A percentile compares a stretch with the other conserved stretches of the same genome.
Evolutionary conservation across 2,888 invertebrate genomes (phyloP).

Genomic region (Mechanitis messenoides): DNA sequence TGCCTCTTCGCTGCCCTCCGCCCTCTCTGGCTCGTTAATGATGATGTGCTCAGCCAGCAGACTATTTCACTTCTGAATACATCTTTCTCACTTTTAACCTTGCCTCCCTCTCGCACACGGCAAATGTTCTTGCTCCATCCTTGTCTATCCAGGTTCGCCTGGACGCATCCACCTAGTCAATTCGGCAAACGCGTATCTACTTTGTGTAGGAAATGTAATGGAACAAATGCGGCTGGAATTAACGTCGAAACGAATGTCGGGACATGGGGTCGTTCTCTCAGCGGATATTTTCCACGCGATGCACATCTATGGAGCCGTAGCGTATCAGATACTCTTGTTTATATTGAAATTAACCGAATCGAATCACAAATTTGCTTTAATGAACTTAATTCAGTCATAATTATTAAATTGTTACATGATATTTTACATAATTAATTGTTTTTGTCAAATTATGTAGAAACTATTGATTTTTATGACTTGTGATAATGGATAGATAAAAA

Average conservation of each 20-base stretch:
- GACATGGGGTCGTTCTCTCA: conserved; percentile 68
- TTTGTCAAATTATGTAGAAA: no score
- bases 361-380: conserved; percentile 8
- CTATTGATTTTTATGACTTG: not conserved
- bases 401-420: not conserved
- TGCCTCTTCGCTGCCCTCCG: conserved; percentile 77
- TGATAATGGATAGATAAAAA: no score
- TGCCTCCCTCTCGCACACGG: conserved; percentile 53
- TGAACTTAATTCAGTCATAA: not conserved
- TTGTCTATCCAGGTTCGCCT: conserved; percentile 59
- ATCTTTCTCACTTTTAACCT: conserved; percentile 77
- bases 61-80: conserved; percentile 84
- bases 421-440: no score
- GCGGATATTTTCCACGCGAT: conserved; percentile 73
- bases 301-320: conserved; percentile 61
- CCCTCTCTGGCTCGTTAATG: conserved; percentile 83
- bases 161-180: conserved; percentile 76
- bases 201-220: conserved; percentile 77
- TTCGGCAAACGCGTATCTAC: conserved; percentile 76
- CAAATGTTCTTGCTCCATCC: conserved; percentile 48
- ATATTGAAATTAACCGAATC: conserved; percentile 11
- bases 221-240: conserved; percentile 77
- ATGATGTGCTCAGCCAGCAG: conserved; percentile 86
- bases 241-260: conserved; percentile 75
- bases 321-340: conserved; percentile 12